Conservation (phyloP, 2,797 vertebrate species). For the Sebastes vulpes region DNA sequence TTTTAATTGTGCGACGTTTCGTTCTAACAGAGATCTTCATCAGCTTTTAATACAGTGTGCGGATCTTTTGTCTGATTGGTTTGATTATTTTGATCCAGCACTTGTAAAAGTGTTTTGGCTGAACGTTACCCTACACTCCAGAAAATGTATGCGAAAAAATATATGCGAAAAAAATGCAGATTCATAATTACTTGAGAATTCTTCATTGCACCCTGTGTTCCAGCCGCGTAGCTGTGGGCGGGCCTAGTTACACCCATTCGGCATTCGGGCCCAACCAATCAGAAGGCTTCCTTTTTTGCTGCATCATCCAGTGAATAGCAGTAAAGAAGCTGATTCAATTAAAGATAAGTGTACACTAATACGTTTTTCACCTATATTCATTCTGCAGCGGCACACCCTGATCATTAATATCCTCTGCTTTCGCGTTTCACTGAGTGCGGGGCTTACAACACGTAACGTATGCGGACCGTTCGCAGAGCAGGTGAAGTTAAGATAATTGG, state of each 20-base stretch:
- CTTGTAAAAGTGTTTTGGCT: too few species aligned
- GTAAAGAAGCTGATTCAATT: too few species aligned
- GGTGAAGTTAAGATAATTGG: background rate
- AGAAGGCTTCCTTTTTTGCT: too few species aligned
- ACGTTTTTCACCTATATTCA: background rate
- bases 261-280: too few species aligned
- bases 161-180: background rate
- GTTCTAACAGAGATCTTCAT: background rate
- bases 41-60: background rate
- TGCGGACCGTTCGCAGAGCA: background rate
- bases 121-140: background rate
- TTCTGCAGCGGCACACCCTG: background rate
- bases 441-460: background rate
- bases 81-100: too few species aligned
- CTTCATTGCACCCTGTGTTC: background rate
- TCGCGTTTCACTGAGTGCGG: background rate
- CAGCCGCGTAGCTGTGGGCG: too few species aligned
- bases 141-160: background rate
- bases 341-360: background rate
- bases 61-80: too few species aligned
- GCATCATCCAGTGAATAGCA: too few species aligned
- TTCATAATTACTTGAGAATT: background rate
- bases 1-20: background rate
- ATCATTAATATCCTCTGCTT: background rate
- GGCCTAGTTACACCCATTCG: too few species aligned